Evolutionary conservation across 1,140 invertebrate species (phyloP).

Genomic region (Cydia fagiglandana): DNA sequence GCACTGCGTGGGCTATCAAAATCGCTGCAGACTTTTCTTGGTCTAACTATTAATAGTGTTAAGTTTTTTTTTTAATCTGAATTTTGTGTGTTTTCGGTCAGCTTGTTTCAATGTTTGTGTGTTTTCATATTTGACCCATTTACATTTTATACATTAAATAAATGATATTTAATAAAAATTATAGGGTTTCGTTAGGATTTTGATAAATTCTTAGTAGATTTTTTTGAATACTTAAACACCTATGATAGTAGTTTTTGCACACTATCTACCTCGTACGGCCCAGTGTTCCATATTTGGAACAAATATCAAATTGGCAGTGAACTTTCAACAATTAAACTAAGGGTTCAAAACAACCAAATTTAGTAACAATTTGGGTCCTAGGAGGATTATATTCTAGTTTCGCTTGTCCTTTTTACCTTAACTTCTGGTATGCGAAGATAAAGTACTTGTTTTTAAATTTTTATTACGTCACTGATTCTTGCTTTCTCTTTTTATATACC

Average conservation of each 20-base stretch:
- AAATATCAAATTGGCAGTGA: background rate
- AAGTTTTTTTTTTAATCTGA: slow-evolving; percentile 32
- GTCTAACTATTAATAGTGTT: background rate
- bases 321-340: background rate
- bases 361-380: background rate
- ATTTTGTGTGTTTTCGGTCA: slow-evolving; percentile 32
- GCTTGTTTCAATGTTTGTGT: no score
- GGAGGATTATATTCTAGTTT: background rate
- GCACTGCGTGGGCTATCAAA: no score
- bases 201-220: no score
- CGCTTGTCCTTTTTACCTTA: background rate
- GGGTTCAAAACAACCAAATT: background rate
- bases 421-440: background rate
- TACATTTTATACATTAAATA: no score
- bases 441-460: background rate
- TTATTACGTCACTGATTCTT: no score
- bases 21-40: no score
- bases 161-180: no score
- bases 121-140: no score
- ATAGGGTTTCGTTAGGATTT: no score
- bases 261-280: background rate
- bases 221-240: background rate
- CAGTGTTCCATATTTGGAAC: slow-evolving; percentile 1
- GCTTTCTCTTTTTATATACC: no score
- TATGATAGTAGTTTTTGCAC: background rate